Evolutionary conservation across 1,140 invertebrate species (phyloP).

Genomic region (Hetaerina americana): DNA sequence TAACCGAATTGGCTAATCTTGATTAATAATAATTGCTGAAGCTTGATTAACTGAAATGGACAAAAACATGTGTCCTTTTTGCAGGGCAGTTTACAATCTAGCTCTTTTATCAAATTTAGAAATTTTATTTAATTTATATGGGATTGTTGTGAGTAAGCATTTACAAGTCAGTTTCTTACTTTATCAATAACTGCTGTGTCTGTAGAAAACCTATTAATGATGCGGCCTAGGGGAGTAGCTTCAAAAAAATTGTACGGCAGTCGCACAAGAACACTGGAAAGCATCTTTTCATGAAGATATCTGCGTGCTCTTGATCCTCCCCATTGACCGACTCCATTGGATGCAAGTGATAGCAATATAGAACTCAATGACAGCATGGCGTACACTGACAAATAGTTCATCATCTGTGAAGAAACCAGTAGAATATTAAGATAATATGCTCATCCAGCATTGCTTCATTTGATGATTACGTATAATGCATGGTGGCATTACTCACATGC

Average conservation of each 20-base stretch:
- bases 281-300: conserved; percentile 45
- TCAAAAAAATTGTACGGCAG: conserved; percentile 56
- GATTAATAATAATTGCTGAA: too few relatives aligned
- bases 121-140: too few relatives aligned
- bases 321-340: conserved; percentile 40
- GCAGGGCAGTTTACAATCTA: too few relatives aligned
- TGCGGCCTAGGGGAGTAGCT: conserved; percentile 53
- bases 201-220: conserved; percentile 62
- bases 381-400: conserved; percentile 42
- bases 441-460: too few relatives aligned
- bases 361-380: conserved; percentile 38
- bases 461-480: too few relatives aligned
- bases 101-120: too few relatives aligned
- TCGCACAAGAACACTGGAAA: conserved; percentile 40
- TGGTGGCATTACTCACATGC: too few relatives aligned
- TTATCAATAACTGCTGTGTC: conserved; percentile 64
- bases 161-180: conserved; percentile 27
- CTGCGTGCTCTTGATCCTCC: conserved; percentile 46
- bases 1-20: too few relatives aligned
- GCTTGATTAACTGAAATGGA: too few relatives aligned
- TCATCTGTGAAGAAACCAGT: conserved; percentile 29
- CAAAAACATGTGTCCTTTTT: too few relatives aligned
- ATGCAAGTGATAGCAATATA: conserved; percentile 41
- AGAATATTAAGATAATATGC: too few relatives aligned
- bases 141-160: too few relatives aligned